Percentiles rank a stretch among this genome's conserved stretches.
These are phyloP conservation scores for Amia ocellicauda DNA, from an alignment of 2,113 vertebrate species.

Conservation along the genomic window DNA sequence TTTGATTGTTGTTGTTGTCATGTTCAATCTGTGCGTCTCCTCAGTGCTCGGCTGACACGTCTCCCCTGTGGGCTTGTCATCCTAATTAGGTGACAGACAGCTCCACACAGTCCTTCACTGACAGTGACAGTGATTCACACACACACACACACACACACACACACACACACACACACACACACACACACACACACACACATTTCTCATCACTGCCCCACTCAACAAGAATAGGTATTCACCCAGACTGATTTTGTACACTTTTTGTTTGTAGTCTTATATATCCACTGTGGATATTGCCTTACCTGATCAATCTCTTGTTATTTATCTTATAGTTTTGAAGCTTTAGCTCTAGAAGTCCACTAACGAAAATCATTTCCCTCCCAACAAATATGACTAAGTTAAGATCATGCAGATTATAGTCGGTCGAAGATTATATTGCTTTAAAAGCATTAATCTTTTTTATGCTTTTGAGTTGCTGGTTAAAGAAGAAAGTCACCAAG, in stretches of 20 bases:
- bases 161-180: not conserved
- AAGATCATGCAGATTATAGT: too few species aligned
- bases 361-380: too few species aligned
- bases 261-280: too few species aligned
- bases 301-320: too few species aligned
- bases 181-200: not conserved
- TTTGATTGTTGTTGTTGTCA: slow-evolving; percentile 19
- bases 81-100: slow-evolving; percentile 50
- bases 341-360: too few species aligned
- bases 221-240: too few species aligned
- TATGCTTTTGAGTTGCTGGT: not conserved
- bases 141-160: slow-evolving; percentile 4
- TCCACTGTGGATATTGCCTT: too few species aligned
- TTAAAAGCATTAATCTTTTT: not conserved
- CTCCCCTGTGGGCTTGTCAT: slow-evolving; percentile 43
- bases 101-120: slow-evolving; percentile 43
- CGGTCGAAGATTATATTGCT: too few species aligned
- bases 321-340: too few species aligned
- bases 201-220: too few species aligned
- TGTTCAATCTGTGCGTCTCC: slow-evolving; percentile 35
- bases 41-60: slow-evolving; percentile 27
- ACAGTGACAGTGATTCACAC: slow-evolving; percentile 30
- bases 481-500: not conserved
- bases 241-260: too few species aligned
- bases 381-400: too few species aligned